phyloP scores from a whole-genome alignment of 2,797 vertebrate species.

The Scyliorhinus canicula region DNA sequence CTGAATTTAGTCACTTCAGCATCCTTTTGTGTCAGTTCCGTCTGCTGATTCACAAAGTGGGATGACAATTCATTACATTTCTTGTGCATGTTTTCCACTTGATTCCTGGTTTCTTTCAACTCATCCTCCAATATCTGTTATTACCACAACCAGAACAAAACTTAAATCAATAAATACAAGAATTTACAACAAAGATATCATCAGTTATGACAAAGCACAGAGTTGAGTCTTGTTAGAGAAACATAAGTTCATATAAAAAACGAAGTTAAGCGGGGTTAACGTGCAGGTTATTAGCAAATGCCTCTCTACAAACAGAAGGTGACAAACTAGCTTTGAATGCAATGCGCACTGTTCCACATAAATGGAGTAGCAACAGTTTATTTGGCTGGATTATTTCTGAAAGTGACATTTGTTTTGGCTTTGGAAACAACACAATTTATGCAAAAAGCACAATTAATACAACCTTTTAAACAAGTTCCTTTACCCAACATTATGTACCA shows the following conservation, averaged over 20 bases:
- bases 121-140: constrained; percentile 57
- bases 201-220: not conserved
- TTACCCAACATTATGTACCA: not conserved
- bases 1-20: constrained; percentile 50
- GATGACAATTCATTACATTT: constrained; percentile 52
- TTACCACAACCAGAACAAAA: constrained; percentile 35
- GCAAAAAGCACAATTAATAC: not conserved
- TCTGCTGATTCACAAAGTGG: constrained; percentile 53
- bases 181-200: not conserved
- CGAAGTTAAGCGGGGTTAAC: not conserved
- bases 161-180: not conserved
- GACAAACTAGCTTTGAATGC: not conserved
- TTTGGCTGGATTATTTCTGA: not conserved
- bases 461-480: not conserved
- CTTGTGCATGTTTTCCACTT: constrained; percentile 51
- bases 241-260: not conserved
- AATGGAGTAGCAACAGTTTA: not conserved
- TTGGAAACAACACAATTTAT: not conserved
- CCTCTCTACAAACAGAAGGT: not conserved
- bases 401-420: not conserved
- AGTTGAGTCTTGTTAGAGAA: not conserved
- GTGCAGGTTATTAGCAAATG: not conserved
- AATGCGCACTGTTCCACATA: not conserved
- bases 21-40: constrained; percentile 55
- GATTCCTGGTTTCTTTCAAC: constrained; percentile 53